Conservation (phyloP, 2,113 vertebrate species). For the Pampusana beccarii region DNA sequence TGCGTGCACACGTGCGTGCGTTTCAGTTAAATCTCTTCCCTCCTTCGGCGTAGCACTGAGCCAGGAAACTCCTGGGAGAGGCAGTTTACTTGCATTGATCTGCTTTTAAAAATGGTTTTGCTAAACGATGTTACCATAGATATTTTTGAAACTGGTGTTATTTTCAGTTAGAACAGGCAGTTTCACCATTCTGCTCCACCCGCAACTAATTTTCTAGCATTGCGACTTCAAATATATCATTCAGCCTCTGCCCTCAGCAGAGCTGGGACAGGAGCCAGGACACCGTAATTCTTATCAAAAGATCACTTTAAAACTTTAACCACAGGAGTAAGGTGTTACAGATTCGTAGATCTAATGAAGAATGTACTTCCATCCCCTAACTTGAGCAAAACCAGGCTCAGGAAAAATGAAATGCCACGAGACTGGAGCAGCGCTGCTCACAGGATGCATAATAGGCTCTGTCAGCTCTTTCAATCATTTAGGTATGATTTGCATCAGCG, state of each 20-base stretch:
- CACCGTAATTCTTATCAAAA: background rate
- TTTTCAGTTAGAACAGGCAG: background rate
- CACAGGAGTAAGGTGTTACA: conserved; percentile 11
- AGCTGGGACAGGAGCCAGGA: conserved; percentile 43
- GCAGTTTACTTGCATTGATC: background rate
- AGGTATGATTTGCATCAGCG: background rate
- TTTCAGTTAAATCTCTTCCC: background rate
- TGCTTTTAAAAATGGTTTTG: background rate
- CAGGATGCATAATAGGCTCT: background rate
- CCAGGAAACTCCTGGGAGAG: background rate
- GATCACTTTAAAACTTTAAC: conserved; percentile 24
- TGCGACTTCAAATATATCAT: background rate
- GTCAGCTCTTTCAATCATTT: background rate
- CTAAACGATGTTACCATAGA: background rate
- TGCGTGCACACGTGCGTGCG: too few species aligned
- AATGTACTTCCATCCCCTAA: background rate
- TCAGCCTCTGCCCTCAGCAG: conserved; percentile 1
- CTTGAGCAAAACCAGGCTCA: background rate
- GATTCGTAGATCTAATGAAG: background rate
- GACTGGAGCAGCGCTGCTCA: background rate
- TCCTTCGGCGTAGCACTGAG: background rate
- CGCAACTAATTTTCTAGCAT: background rate
- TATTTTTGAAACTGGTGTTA: background rate
- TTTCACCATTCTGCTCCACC: background rate
- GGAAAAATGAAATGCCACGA: background rate